phyloP scores from a whole-genome alignment of 2,113 vertebrate genomes.

The Paradisaea rubra region DNA sequence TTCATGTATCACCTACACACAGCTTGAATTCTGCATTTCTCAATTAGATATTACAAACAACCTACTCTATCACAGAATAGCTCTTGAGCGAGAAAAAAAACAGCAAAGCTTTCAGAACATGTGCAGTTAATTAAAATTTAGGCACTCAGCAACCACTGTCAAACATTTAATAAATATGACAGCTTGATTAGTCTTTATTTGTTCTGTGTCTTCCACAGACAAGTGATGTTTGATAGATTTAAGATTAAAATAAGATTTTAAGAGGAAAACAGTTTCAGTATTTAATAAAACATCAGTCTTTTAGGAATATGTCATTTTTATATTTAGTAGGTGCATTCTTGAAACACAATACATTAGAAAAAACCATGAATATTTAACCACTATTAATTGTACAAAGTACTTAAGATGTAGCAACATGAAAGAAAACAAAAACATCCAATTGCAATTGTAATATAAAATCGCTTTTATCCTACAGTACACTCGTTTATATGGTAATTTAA shows the following conservation, averaged over 20 bases:
- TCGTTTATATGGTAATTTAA: not conserved
- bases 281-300: not conserved
- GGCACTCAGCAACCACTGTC: not conserved
- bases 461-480: not conserved
- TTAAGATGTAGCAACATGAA: not conserved
- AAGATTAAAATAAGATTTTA: not conserved
- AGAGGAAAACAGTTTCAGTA: not conserved
- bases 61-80: conserved; percentile 18
- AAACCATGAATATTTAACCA: not conserved
- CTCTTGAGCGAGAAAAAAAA: not conserved
- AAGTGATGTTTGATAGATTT: not conserved
- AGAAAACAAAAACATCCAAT: not conserved
- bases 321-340: not conserved
- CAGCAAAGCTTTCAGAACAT: not conserved
- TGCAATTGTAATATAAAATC: not conserved
- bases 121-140: conserved; percentile 39
- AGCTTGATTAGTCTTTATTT: conserved; percentile 44
- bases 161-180: conserved; percentile 46
- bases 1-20: conserved; percentile 66
- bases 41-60: conserved; percentile 63
- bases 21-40: conserved; percentile 66
- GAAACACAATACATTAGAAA: not conserved
- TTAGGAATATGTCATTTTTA: not conserved
- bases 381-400: not conserved
- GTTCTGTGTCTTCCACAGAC: not conserved